These are phyloP conservation scores for Ruditapes philippinarum DNA, from an alignment of 1,140 invertebrate species.

Conservation along the genomic window DNA sequence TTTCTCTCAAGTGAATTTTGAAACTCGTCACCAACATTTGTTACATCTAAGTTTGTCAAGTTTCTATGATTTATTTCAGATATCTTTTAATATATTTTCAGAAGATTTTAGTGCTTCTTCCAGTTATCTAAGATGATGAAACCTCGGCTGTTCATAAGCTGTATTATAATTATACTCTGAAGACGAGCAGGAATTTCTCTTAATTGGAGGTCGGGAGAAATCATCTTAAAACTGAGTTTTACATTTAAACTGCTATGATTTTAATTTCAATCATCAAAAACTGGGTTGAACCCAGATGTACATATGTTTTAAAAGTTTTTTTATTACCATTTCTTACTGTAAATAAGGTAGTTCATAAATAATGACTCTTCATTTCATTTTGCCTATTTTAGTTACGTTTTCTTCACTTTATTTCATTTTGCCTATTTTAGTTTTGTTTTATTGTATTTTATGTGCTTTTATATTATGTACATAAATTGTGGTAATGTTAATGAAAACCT, in stretches of 20 bases:
- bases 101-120: background rate
- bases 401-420: too few species aligned
- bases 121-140: background rate
- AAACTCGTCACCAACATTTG: too few species aligned
- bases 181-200: too few species aligned
- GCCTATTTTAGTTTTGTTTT: too few species aligned
- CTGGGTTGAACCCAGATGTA: background rate
- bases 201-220: too few species aligned
- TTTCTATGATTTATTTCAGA: too few species aligned
- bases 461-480: background rate
- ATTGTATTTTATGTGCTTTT: too few species aligned
- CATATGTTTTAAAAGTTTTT: background rate
- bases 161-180: background rate
- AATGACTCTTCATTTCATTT: too few species aligned
- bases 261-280: background rate
- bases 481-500: conserved; percentile 1
- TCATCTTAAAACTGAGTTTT: background rate
- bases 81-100: background rate
- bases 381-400: too few species aligned
- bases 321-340: background rate
- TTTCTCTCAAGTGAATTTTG: too few species aligned
- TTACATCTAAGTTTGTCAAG: too few species aligned
- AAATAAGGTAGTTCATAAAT: too few species aligned
- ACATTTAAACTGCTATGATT: conserved; percentile 12
- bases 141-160: background rate